A percentile compares a stretch with the other conserved stretches of the same genome.
Conservation (phyloP, 1,140 invertebrate genomes). For the Orchestia grillus region DNA sequence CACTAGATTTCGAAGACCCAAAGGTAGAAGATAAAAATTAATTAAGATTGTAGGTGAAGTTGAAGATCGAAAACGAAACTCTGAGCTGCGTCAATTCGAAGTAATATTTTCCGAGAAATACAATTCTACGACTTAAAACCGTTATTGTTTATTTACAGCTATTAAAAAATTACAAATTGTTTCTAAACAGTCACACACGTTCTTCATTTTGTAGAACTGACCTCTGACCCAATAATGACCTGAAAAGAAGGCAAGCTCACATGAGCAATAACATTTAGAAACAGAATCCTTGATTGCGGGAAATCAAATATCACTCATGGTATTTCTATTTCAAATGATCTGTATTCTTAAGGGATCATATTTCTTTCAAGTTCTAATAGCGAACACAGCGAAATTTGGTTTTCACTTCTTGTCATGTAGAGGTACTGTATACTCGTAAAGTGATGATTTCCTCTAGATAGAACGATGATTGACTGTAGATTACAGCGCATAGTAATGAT, state of each 20-base stretch:
- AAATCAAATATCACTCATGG: background rate
- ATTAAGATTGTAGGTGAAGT: background rate
- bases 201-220: constrained; percentile 38
- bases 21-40: background rate
- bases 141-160: constrained; percentile 21
- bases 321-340: background rate
- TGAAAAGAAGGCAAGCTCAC: background rate
- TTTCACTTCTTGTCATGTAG: too few species aligned
- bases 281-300: background rate
- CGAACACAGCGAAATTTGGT: too few species aligned
- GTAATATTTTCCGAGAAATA: background rate
- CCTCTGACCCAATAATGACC: background rate
- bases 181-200: constrained; percentile 32
- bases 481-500: too few species aligned
- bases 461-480: too few species aligned
- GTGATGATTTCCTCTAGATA: too few species aligned
- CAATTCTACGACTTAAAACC: background rate
- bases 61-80: background rate
- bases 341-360: too few species aligned
- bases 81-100: background rate
- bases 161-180: constrained; percentile 3
- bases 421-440: too few species aligned
- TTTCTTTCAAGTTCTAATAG: too few species aligned
- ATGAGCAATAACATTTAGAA: background rate
- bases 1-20: background rate